Conservation (phyloP, 1,140 invertebrate species). For the Aphis gossypii region DNA sequence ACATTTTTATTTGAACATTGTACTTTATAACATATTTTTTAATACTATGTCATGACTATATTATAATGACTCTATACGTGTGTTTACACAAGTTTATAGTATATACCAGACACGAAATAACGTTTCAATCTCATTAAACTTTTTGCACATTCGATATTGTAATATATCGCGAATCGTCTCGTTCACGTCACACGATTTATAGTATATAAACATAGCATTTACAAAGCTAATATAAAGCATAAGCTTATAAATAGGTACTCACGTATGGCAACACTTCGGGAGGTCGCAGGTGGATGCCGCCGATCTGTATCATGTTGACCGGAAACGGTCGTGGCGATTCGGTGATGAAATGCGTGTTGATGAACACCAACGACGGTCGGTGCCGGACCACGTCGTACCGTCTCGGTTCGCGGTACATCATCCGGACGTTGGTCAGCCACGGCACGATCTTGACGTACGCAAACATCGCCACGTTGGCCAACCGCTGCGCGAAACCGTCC, state of each 20-base stretch:
- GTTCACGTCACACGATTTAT: too few species aligned
- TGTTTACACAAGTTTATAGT: too few species aligned
- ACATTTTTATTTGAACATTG: too few species aligned
- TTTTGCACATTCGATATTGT: too few species aligned
- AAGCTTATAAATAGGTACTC: neutral
- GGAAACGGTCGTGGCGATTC: conserved; percentile 65
- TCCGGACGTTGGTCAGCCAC: neutral
- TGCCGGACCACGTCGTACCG: conserved; percentile 63
- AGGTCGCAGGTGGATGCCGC: conserved; percentile 67
- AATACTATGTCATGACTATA: too few species aligned
- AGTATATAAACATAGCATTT: too few species aligned
- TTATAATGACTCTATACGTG: too few species aligned
- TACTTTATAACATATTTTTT: too few species aligned
- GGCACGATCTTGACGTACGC: neutral
- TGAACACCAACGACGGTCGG: conserved; percentile 67
- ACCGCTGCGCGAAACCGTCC: conserved; percentile 51
- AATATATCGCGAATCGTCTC: too few species aligned
- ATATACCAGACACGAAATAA: too few species aligned
- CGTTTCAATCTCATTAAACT: too few species aligned
- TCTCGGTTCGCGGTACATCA: conserved; percentile 53
- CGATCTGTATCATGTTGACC: conserved; percentile 69
- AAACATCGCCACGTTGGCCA: conserved; percentile 24
- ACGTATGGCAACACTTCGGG: conserved; percentile 60
- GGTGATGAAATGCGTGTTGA: conserved; percentile 69
- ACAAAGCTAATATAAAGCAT: too few species aligned